Conservation (phyloP, 1,140 invertebrate species). For the Anthonomus grandis region DNA sequence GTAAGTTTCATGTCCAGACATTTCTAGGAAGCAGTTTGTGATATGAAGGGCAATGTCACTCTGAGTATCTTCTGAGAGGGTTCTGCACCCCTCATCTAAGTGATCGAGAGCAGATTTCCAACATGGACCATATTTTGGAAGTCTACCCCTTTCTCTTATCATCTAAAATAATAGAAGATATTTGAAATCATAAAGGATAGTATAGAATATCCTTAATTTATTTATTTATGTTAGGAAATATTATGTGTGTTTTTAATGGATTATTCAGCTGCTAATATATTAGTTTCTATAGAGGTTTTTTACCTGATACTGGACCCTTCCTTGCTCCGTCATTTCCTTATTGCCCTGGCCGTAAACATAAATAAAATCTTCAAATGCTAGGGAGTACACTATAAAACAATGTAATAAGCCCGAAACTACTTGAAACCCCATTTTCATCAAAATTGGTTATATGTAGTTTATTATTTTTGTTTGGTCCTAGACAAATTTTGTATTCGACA, state of each 20-base stretch:
- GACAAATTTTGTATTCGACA: no score
- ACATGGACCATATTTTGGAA: conserved; percentile 60
- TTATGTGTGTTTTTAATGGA: no score
- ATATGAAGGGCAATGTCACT: conserved; percentile 60
- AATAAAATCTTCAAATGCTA: conserved; percentile 27
- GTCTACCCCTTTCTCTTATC: conserved; percentile 39
- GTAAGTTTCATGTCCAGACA: conserved; percentile 55
- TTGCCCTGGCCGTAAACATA: conserved; percentile 20
- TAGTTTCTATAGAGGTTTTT: no score
- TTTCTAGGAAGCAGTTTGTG: conserved; percentile 65
- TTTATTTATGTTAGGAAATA: no score
- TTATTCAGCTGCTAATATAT: no score
- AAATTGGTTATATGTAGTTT: no score
- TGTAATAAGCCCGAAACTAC: conserved; percentile 3
- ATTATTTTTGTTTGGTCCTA: no score
- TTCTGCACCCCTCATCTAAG: conserved; percentile 56
- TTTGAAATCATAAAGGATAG: no score
- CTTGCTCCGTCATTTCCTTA: conserved; percentile 40
- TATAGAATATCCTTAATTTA: no score
- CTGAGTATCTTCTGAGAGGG: conserved; percentile 60
- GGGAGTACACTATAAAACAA: conserved; percentile 10
- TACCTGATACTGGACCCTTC: conserved; percentile 44
- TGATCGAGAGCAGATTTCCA: conserved; percentile 58
- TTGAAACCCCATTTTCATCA: conserved; percentile 2
- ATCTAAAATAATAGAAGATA: conserved; percentile 30